These are phyloP conservation scores for Spheniscus mendiculus DNA, from an alignment of 2,113 vertebrate genomes.

Conservation along the genomic window DNA sequence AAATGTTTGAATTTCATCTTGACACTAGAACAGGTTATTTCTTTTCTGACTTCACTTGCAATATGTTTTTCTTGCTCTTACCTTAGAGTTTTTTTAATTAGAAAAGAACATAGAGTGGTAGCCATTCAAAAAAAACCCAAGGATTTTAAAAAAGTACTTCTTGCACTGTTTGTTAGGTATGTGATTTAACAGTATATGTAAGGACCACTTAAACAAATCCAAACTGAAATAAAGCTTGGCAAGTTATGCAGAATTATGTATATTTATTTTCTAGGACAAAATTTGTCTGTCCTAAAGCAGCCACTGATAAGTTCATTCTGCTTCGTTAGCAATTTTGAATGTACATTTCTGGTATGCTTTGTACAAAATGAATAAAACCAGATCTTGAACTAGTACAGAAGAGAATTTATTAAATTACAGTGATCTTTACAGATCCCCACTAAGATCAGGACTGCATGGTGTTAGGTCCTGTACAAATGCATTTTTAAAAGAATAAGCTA, in stretches of 20 bases:
- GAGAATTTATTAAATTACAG: not conserved
- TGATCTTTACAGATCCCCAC: not conserved
- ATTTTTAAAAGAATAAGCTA: not conserved
- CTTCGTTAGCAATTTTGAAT: not conserved
- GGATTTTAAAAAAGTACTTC: not conserved
- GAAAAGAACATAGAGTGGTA: not conserved
- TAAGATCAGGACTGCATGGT: not conserved
- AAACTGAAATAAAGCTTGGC: not conserved
- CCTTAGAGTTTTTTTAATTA: not conserved
- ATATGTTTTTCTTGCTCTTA: not conserved
- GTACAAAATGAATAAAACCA: not conserved
- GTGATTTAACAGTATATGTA: not conserved
- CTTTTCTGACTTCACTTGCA: not conserved
- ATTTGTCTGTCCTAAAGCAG: not conserved
- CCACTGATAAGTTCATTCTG: not conserved
- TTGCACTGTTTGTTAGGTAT: not conserved
- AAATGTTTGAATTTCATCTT: not conserved
- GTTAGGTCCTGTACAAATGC: not conserved
- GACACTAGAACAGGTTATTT: not conserved
- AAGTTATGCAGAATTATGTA: not conserved
- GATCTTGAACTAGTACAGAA: not conserved
- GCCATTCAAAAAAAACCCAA: not conserved
- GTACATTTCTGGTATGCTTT: not conserved
- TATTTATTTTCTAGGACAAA: not conserved
- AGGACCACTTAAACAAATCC: not conserved